Evolutionary conservation across 2,797 vertebrate species (phyloP).

Genomic region (Agapornis canus): DNA sequence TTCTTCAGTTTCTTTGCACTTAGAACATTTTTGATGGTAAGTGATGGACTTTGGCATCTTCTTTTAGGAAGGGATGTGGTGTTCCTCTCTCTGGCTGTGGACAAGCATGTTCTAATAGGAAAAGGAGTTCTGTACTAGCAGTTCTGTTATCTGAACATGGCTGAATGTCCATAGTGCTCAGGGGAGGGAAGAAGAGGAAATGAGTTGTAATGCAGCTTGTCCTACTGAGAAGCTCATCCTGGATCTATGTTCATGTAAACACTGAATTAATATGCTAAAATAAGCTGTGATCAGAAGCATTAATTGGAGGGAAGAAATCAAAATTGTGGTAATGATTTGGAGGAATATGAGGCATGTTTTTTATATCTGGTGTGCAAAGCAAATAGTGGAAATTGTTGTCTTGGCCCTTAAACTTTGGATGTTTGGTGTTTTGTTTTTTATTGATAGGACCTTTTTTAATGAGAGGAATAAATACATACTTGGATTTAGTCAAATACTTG

Average conservation of each 20-base stretch:
- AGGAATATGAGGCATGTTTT: not conserved
- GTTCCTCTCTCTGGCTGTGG: not conserved
- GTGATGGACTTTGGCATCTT: not conserved
- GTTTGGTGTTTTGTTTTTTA: not conserved
- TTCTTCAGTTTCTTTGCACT: fast-evolving
- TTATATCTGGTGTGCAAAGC: not conserved
- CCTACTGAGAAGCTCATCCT: not conserved
- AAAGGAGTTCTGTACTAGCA: not conserved
- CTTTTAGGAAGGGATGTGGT: not conserved
- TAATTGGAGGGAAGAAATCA: not conserved
- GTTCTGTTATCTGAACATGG: not conserved
- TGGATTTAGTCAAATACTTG: not conserved
- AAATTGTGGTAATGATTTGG: not conserved
- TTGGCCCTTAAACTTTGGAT: not conserved
- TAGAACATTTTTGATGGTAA: not conserved
- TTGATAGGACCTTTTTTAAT: not conserved
- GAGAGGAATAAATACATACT: not conserved
- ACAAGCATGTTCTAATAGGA: not conserved
- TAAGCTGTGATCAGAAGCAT: not conserved
- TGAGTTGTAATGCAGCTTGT: not conserved
- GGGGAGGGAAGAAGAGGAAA: not conserved
- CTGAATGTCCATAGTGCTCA: not conserved
- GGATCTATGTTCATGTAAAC: not conserved
- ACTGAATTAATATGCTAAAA: not conserved
- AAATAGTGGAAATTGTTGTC: not conserved